Evolutionary conservation across 2,888 invertebrate genomes (phyloP), one percentile per base, ranked within the genome.

Genomic region (Hartigia nigra): DNA sequence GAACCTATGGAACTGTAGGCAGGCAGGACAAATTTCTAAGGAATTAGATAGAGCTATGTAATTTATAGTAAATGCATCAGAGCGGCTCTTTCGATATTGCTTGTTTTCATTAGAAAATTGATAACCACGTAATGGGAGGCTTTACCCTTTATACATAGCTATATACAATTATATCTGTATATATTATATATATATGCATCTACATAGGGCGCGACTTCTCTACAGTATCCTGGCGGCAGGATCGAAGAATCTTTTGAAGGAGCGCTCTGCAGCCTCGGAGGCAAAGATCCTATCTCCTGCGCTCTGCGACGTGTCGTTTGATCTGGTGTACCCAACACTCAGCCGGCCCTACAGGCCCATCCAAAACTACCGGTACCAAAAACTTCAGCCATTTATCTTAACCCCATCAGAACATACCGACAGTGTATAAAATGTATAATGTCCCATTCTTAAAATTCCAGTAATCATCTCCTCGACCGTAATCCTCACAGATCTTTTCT

Each of bases 251-350:
- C 74, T 77, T 77, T 74, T 37, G 69, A 32, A 55, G 70, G 31
- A 35, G 23, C 23, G 34, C 37, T 32, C 39, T 69, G 69, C 31
- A 34, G 74, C 75, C 14, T 31, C 74, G 72, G 70, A 37, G 76
- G 55, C 39, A 37, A 31, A 76, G 76, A 76, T 76, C 32, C 55
- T 76, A 76, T 76, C 76, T 76, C n/a, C 76, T 23, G 74, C 35
- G 39, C 72, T 79, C 37, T 69, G 72, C 76, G 74, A 79, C 34
- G 76, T 39, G 78, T 72, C 78, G 76, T 35, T 69, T 79, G 69
- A 79, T 76, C 78, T 74, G 78, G 78, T 76, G 74, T 76, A 79
- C 78, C 75, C 76, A 78, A 72, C 32, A 74, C 77, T 72, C 72
- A 34, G 32, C 72, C 12, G 9, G 55, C 23, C 55, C 55, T 55